Conservation (phyloP, 2,113 vertebrate species). For the Indicator indicator region DNA sequence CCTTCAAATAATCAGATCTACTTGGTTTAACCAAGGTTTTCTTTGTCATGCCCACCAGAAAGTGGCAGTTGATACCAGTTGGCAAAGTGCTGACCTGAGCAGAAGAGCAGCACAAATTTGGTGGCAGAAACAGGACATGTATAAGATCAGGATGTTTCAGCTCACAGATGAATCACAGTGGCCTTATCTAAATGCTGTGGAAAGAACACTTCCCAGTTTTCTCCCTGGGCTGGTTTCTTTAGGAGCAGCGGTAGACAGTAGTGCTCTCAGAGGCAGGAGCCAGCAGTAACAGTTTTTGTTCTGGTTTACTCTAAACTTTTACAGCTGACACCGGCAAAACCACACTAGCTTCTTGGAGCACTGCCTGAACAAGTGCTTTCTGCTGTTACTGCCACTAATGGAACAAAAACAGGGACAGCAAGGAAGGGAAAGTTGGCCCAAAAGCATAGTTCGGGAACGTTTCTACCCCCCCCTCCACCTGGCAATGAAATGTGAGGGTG, state of each 20-base stretch:
- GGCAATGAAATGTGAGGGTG: background rate
- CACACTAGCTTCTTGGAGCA: background rate
- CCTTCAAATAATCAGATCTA: background rate
- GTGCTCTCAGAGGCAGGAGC: background rate
- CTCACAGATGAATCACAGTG: background rate
- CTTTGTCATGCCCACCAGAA: background rate
- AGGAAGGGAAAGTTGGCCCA: background rate
- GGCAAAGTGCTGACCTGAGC: background rate
- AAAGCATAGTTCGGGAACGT: background rate
- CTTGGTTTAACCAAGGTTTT: background rate
- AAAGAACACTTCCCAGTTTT: background rate
- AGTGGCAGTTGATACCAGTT: rapidly evolving
- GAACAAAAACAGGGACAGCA: background rate
- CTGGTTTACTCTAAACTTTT: background rate
- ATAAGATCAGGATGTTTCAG: background rate
- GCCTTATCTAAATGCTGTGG: background rate
- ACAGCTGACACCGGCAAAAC: background rate
- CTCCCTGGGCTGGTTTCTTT: background rate
- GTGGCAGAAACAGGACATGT: rapidly evolving
- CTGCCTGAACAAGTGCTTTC: background rate
- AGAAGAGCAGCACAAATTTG: background rate
- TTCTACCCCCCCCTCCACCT: background rate
- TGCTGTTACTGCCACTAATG: background rate
- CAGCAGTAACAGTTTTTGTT: background rate
- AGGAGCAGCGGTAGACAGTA: background rate